Base-by-base conservation (phyloP, 23 tunicate species). In the Botrylloides violaceus region DNA sequence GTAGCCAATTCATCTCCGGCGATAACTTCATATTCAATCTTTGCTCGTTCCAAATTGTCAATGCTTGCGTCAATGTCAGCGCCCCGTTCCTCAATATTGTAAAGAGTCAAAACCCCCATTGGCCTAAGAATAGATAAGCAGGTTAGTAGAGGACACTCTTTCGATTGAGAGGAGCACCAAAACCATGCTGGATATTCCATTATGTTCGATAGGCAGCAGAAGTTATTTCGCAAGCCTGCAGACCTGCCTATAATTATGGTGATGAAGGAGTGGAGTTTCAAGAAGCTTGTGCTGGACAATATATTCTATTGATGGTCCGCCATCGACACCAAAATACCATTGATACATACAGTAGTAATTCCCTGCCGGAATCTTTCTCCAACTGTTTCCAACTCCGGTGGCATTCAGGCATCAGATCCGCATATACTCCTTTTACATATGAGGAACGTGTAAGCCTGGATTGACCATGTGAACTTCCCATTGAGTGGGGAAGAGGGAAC, bases 381-480 rank as follows among this genome's bases (percentile, higher is more conserved):
- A 86, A 24, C 7, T 60, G 49, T 35, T 43, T 59, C 94, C 94
- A 86, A n/a, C 29, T 15, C 21, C 21, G 28, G 21, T 60, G 32
- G 21, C 28, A 60, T 60, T 60, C 29, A 18, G 65, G 65, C 65
- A 60, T 60, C 0, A 60, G 24, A 24, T 25, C 65, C 18, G 65
- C 65, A 24, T 60, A 60, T 24, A 24, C 65, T 60, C 29, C 65
- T 18, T 1, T 23, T 23, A 60, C 29, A 15, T 80, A 80, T 7
- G 81, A 59, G 25, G 79, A 33, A 26, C 94, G 70, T 2, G 71
- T 75, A 4, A 86, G 80, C 31, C 94, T 64, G 24, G 94, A 86
- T 24, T 84, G 92, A 2, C 92, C 92, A n/a, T 65, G 34, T 2
- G 92, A 84, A 53, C 92, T 84, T 21, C 92, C 92, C 4, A 82